These are phyloP conservation scores for Meandrina meandrites DNA, from an alignment of 92 coral and sea anemone genomes.

Conservation along the genomic window DNA sequence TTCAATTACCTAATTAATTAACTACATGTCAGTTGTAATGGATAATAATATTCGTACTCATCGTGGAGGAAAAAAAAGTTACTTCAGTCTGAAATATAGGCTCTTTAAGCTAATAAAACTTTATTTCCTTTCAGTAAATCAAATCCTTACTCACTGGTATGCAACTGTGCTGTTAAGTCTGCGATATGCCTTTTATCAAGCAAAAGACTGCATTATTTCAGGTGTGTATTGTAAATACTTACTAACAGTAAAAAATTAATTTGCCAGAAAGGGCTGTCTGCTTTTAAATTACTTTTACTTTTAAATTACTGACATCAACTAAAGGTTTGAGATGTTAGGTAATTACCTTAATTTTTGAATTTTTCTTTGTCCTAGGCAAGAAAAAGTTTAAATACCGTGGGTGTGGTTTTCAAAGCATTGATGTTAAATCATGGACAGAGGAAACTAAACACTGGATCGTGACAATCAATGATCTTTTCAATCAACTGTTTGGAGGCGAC, in stretches of 20 bases:
- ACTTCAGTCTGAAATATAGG: too few species aligned
- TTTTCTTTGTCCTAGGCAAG: constrained; percentile 40
- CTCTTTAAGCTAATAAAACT: background rate
- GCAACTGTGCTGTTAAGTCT: constrained; percentile 28
- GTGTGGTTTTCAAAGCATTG: constrained; percentile 35
- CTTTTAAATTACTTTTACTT: too few species aligned
- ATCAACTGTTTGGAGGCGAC: constrained; percentile 42
- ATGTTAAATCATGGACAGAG: constrained; percentile 6
- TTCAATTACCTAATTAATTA: too few species aligned
- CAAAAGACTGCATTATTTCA: constrained; percentile 29
- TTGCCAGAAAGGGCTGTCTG: too few species aligned
- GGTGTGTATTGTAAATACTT: too few species aligned
- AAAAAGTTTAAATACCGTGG: constrained; percentile 23
- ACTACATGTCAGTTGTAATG: too few species aligned
- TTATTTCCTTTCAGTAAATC: constrained; percentile 28
- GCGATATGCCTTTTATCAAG: constrained; percentile 37
- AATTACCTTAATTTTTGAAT: too few species aligned
- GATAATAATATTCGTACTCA: too few species aligned
- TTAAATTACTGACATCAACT: too few species aligned
- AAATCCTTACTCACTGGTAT: constrained; percentile 51
- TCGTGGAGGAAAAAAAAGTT: too few species aligned
- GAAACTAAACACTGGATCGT: constrained; percentile 25
- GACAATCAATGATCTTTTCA: constrained; percentile 1
- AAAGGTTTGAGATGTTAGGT: too few species aligned
- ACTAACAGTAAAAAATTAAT: too few species aligned